phyloP scores from a whole-genome alignment of 92 coral and sea anemone species.

The Hydrozoanthus gracilis region DNA sequence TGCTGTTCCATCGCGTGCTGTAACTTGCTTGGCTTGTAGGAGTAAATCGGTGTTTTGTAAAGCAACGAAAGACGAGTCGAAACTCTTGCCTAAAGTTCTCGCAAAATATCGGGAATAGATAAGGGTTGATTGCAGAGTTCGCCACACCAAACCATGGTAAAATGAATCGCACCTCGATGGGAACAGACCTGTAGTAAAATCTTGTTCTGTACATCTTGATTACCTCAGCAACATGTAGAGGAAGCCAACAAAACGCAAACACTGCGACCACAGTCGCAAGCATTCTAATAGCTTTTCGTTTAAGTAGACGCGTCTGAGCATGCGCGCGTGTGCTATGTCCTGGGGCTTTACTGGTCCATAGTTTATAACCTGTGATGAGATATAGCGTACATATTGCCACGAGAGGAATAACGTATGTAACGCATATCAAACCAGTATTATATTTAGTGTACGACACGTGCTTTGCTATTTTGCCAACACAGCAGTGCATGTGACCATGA shows the following conservation, averaged over 20 bases:
- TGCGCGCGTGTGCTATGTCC: slow-evolving; percentile 60
- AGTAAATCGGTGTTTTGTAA: background rate
- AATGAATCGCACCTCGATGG: slow-evolving; percentile 50
- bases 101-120: slow-evolving; percentile 73
- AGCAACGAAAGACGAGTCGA: slow-evolving; percentile 56
- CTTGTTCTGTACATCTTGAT: slow-evolving; percentile 55
- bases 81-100: slow-evolving; percentile 73
- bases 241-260: slow-evolving; percentile 90
- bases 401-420: slow-evolving; percentile 68
- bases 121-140: slow-evolving; percentile 82
- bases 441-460: slow-evolving; percentile 60
- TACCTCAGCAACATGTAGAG: slow-evolving; percentile 71
- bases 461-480: slow-evolving; percentile 44
- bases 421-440: slow-evolving; percentile 50
- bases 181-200: slow-evolving; percentile 53
- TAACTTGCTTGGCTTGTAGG: slow-evolving; percentile 35
- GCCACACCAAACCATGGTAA: slow-evolving; percentile 82
- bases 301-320: slow-evolving; percentile 44
- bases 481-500: slow-evolving; percentile 40
- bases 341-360: slow-evolving; percentile 73
- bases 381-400: slow-evolving; percentile 62
- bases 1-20: background rate
- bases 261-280: slow-evolving; percentile 68
- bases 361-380: slow-evolving; percentile 61
- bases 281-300: slow-evolving; percentile 82